Evolutionary conservation across 2,797 vertebrate genomes (phyloP).

Genomic region (Champsocephalus gunnari): DNA sequence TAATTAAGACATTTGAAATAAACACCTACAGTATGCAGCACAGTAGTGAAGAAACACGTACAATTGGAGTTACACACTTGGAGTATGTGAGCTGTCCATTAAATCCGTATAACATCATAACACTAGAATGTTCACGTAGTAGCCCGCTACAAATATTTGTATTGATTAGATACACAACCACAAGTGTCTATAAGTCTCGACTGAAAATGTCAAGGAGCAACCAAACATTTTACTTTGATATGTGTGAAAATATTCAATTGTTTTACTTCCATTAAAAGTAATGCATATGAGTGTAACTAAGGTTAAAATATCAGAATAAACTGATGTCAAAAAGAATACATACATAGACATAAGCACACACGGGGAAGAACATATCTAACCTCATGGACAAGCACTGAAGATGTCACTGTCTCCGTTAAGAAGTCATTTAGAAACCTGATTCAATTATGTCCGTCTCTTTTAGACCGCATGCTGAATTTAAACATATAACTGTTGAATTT

Average conservation of each 20-base stretch:
- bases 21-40: background rate
- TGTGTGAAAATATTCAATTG: too few relatives aligned
- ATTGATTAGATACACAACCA: too few relatives aligned
- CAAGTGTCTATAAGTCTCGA: too few relatives aligned
- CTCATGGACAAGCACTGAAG: constrained; percentile 55
- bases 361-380: constrained; percentile 19
- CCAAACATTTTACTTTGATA: too few relatives aligned
- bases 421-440: constrained; percentile 57
- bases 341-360: too few relatives aligned
- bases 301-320: too few relatives aligned
- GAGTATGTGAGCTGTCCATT: background rate
- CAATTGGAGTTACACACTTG: background rate
- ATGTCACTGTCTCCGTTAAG: constrained; percentile 44
- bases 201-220: too few relatives aligned
- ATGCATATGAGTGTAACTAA: too few relatives aligned
- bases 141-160: too few relatives aligned
- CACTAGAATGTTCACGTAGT: too few relatives aligned
- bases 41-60: background rate
- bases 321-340: too few relatives aligned
- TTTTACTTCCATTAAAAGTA: too few relatives aligned
- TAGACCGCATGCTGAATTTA: constrained; percentile 41
- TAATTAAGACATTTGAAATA: background rate
- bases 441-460: constrained; percentile 46
- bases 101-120: constrained; percentile 19
- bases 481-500: constrained; percentile 57